phyloP scores from a whole-genome alignment of 2,797 vertebrate genomes.

The Microctenopoma stevenorrisi region DNA sequence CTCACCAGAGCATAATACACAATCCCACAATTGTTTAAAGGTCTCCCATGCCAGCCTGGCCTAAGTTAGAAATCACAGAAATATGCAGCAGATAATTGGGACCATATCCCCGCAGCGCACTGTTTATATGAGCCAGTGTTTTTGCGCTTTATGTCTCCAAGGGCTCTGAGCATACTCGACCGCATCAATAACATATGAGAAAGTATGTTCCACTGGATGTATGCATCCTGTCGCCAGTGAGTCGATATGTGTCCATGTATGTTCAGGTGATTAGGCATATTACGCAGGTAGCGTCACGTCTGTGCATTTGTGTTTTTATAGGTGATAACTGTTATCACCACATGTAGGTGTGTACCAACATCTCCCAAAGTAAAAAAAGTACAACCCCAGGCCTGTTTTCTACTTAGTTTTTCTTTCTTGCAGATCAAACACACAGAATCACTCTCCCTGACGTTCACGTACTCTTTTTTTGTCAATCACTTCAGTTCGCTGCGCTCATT shows the following conservation, averaged over 20 bases:
- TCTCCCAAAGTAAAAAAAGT: slow-evolving; percentile 11
- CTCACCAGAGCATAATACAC: slow-evolving; percentile 48
- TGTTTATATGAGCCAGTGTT: slow-evolving; percentile 76
- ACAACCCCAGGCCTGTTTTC: slow-evolving; percentile 19
- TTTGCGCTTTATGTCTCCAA: slow-evolving; percentile 71
- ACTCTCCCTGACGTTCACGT: background rate
- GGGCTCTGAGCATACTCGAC: slow-evolving; percentile 68
- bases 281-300: slow-evolving; percentile 20
- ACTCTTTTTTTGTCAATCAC: slow-evolving; percentile 1
- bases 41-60: slow-evolving; percentile 69
- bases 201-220: slow-evolving; percentile 50
- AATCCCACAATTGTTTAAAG: slow-evolving; percentile 68
- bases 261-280: slow-evolving; percentile 49
- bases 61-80: slow-evolving; percentile 76
- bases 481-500: slow-evolving; percentile 7
- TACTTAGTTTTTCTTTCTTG: slow-evolving; percentile 18
- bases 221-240: slow-evolving; percentile 34
- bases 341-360: slow-evolving; percentile 18
- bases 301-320: slow-evolving; percentile 15
- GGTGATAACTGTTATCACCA: slow-evolving; percentile 15
- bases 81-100: slow-evolving; percentile 77
- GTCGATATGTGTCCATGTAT: slow-evolving; percentile 9
- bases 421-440: slow-evolving; percentile 14
- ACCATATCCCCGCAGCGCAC: slow-evolving; percentile 66
- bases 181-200: slow-evolving; percentile 63